phyloP scores from a whole-genome alignment of 2,797 vertebrate genomes.

The Myiotriccus ornatus region DNA sequence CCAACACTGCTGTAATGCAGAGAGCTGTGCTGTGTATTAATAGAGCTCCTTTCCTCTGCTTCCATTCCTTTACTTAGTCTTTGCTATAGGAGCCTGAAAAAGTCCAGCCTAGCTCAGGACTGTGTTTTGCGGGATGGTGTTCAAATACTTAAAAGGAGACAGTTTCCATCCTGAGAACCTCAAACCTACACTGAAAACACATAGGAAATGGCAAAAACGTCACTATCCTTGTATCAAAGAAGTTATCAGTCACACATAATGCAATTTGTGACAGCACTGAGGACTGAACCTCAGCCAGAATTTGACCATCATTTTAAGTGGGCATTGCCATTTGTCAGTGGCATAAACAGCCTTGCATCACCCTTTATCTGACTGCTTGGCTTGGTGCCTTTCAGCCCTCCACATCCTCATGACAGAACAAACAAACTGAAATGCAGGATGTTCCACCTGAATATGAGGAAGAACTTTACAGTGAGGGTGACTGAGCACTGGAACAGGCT shows the following conservation, averaged over 20 bases:
- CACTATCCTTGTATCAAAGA: neutral
- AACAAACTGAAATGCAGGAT: neutral
- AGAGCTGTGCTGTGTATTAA: neutral
- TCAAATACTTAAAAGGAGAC: neutral
- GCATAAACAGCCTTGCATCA: neutral
- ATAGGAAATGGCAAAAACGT: neutral
- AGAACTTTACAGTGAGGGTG: neutral
- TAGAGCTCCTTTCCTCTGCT: neutral
- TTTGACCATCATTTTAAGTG: neutral
- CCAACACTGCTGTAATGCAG: neutral
- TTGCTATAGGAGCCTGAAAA: neutral
- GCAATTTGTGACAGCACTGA: neutral
- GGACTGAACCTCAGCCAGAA: neutral
- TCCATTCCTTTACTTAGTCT: neutral
- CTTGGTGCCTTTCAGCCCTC: neutral
- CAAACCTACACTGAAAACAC: neutral
- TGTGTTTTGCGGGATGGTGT: neutral
- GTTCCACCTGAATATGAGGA: neutral
- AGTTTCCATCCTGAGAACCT: neutral
- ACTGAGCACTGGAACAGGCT: neutral
- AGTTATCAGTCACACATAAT: neutral
- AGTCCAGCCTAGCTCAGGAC: fast-evolving
- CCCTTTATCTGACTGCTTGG: neutral
- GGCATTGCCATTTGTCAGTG: neutral
- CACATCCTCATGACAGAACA: neutral